Conservation (phyloP, 2,113 vertebrate genomes). For the Engraulis encrasicolus region DNA sequence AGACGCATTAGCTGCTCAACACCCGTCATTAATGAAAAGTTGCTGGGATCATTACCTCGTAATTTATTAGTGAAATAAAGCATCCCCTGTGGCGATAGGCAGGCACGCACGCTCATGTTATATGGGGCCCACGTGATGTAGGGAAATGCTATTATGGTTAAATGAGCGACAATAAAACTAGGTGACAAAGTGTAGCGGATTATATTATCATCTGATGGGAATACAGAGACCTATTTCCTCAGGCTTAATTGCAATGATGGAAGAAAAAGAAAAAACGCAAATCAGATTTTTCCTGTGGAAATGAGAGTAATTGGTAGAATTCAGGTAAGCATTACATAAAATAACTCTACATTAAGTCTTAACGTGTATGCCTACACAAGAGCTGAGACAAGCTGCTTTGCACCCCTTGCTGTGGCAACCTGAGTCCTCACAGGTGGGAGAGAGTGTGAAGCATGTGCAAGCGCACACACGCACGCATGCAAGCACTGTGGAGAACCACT, state of each 20-base stretch:
- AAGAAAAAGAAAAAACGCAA: neutral
- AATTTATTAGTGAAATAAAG: conserved; percentile 13
- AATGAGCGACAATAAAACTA: conserved; percentile 10
- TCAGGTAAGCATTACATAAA: neutral
- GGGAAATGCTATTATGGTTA: conserved; percentile 1
- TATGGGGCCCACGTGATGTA: neutral
- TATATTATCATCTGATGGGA: neutral
- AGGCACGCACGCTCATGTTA: neutral
- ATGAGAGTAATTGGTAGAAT: neutral
- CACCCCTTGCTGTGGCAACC: neutral
- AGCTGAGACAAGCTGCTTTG: neutral
- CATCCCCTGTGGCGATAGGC: neutral
- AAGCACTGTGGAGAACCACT: neutral
- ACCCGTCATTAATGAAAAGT: conserved; percentile 11
- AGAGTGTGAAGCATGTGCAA: no score
- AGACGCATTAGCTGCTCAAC: neutral
- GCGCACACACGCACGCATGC: neutral
- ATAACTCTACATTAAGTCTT: neutral
- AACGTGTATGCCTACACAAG: neutral
- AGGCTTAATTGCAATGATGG: neutral
- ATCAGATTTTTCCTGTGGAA: neutral
- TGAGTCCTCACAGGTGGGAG: neutral
- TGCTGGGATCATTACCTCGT: conserved; percentile 4
- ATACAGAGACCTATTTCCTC: neutral
- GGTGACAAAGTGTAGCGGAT: neutral